Base-by-base conservation (phyloP, 1,140 invertebrate genomes). In the Ostrea denselamellosa region DNA sequence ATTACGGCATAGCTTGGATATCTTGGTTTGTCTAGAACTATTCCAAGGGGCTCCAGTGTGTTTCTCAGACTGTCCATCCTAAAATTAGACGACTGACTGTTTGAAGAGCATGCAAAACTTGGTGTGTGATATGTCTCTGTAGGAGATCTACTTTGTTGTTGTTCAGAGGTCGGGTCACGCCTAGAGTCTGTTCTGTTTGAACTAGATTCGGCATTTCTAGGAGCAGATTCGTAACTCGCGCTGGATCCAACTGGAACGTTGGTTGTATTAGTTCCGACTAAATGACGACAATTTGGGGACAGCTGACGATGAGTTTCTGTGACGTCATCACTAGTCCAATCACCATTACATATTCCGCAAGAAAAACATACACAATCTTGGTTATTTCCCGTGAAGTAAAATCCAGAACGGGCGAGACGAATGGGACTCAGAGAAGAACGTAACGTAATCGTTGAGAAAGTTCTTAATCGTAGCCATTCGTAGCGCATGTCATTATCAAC, bases 341-440 rank as follows among this genome's bases (percentile, higher is more conserved):
- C 77, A 52, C 68, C 9, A 54, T 83, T 51, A 12, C 17, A 34
- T 17, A 81, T 52, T 62, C 84, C 84, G 85, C 87, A 88, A 1
- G 53, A 19, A 53, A 51, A 88, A 82, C 87, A 88, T 19, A 54
- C 34, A 44, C 65, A 62, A 52, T 85, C 68, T 25, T 71, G 52
- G 62, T 25, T 34, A n/a, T 82, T 44, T 17, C 84, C 71, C 12
- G 52, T 85, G 19, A 56, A 83, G 81, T 85, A 88, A 85, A 88
- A 88, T 65, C 87, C 87, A 51, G 87, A 84, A 14, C n/a, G 25
- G 10, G 87, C 84, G 5, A 87, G 83, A 53, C 83, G 51, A 53
- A 85, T 54, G 12, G 82, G 53, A 65, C 77, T 62, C 8, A 65
- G 44, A 51, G 83, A n/a, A 22, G 14, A 2, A 17, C 53, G 25